phyloP scores from a whole-genome alignment of 2,888 invertebrate species.

The Emesis russula region DNA sequence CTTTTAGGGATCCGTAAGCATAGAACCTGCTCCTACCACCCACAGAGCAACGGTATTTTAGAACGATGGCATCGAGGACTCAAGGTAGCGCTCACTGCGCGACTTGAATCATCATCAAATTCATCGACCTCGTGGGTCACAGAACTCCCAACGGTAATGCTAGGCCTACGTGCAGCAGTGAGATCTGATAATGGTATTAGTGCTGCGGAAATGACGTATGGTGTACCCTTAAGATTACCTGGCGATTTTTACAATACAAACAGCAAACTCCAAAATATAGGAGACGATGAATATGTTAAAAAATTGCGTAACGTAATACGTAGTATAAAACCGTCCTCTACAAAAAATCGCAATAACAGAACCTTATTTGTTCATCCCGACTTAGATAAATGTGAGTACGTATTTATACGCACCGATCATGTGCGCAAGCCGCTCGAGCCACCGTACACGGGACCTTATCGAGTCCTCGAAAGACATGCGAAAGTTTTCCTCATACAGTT shows the following conservation, averaged over 20 bases:
- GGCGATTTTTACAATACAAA: conserved; percentile 78
- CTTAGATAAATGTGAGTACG: conserved; percentile 33
- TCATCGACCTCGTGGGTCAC: conserved; percentile 62
- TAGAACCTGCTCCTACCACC: conserved; percentile 81
- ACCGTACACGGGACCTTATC: conserved; percentile 44
- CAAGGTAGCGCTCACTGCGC: conserved; percentile 71
- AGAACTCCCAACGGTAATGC: conserved; percentile 87
- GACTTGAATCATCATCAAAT: no score
- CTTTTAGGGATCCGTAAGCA: conserved; percentile 66
- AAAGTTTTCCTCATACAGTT: conserved; percentile 49
- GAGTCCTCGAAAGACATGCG: conserved; percentile 36
- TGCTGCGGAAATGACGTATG: conserved; percentile 86
- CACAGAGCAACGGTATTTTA: conserved; percentile 79
- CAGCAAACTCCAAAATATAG: not conserved
- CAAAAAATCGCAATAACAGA: conserved; percentile 3
- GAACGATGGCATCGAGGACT: conserved; percentile 84
- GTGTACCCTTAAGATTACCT: conserved; percentile 83
- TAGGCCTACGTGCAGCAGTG: conserved; percentile 86
- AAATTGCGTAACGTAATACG: conserved; percentile 14
- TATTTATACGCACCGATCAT: conserved; percentile 52
- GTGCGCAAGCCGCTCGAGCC: conserved; percentile 33
- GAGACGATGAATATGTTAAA: conserved; percentile 21
- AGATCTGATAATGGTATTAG: conserved; percentile 76
- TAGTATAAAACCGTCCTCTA: not conserved
- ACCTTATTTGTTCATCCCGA: conserved; percentile 34